Conservation (phyloP, 1,140 invertebrate species). For the Wiebesia pumilae region DNA sequence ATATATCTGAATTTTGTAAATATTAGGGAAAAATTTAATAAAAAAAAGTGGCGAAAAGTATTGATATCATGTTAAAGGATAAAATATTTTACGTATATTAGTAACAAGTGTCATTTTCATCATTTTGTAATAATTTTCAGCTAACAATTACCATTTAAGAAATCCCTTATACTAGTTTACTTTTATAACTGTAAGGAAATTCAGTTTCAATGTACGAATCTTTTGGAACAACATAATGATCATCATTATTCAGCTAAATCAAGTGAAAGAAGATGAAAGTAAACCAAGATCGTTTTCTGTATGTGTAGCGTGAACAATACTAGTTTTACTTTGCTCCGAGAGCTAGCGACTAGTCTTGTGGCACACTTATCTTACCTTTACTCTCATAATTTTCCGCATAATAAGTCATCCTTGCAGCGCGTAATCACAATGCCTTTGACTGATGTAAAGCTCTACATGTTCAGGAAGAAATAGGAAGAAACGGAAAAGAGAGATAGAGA, state of each 20-base stretch:
- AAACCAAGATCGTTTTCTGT: not conserved
- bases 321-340: not conserved
- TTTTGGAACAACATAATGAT: not conserved
- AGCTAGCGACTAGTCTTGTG: not conserved
- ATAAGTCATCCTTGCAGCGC: not conserved
- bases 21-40: too few relatives aligned
- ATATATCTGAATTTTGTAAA: too few relatives aligned
- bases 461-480: not conserved
- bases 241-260: not conserved
- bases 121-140: not conserved
- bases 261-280: not conserved
- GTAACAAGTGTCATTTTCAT: too few relatives aligned
- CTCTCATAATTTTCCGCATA: constrained; percentile 1
- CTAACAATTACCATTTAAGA: not conserved
- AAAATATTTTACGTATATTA: too few relatives aligned
- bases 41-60: too few relatives aligned
- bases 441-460: not conserved
- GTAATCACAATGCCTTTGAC: not conserved
- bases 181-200: not conserved
- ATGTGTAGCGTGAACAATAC: too few relatives aligned
- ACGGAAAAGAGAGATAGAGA: not conserved
- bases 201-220: not conserved
- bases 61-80: too few relatives aligned
- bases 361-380: constrained; percentile 9
- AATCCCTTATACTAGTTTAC: not conserved